Percentiles rank a stretch among this genome's conserved stretches.
phyloP scores from a whole-genome alignment of 2,113 vertebrate species.

The Melanotaenia duboulayi region DNA sequence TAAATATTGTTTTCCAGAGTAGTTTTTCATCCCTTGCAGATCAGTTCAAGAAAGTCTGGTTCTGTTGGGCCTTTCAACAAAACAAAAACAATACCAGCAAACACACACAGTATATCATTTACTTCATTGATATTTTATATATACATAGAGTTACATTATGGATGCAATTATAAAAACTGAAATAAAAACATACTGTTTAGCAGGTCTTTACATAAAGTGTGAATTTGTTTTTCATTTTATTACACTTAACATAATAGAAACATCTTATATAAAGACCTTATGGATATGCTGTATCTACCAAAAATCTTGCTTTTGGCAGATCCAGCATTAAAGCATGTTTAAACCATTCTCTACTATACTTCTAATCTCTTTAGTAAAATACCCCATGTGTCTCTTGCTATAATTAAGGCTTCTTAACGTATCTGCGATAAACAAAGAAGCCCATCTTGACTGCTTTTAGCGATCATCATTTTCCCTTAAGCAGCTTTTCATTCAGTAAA shows the following conservation, averaged over 20 bases:
- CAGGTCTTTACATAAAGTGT: too few relatives aligned
- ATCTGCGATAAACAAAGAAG: slow-evolving; percentile 70
- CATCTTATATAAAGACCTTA: too few relatives aligned
- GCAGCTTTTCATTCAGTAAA: slow-evolving; percentile 57
- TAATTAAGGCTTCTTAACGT: slow-evolving; percentile 75
- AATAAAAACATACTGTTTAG: too few relatives aligned
- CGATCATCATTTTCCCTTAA: slow-evolving; percentile 78
- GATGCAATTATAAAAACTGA: too few relatives aligned
- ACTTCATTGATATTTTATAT: too few relatives aligned
- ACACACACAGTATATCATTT: too few relatives aligned
- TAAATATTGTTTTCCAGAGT: slow-evolving; percentile 13
- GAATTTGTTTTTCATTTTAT: too few relatives aligned
- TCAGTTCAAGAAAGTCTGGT: neutral
- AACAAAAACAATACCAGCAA: too few relatives aligned
- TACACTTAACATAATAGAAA: too few relatives aligned
- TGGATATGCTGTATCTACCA: too few relatives aligned
- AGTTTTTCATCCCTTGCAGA: neutral
- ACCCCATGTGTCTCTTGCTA: slow-evolving; percentile 45
- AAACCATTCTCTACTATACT: slow-evolving; percentile 32
- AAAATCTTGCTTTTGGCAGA: slow-evolving; percentile 38
- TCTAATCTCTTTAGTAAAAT: slow-evolving; percentile 53
- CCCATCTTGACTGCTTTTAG: slow-evolving; percentile 72
- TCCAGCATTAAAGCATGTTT: slow-evolving; percentile 47
- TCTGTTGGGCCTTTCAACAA: neutral
- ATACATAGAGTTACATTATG: too few relatives aligned